Conservation (phyloP, 2,888 invertebrate species). For the Zhengitettix transpicula region DNA sequence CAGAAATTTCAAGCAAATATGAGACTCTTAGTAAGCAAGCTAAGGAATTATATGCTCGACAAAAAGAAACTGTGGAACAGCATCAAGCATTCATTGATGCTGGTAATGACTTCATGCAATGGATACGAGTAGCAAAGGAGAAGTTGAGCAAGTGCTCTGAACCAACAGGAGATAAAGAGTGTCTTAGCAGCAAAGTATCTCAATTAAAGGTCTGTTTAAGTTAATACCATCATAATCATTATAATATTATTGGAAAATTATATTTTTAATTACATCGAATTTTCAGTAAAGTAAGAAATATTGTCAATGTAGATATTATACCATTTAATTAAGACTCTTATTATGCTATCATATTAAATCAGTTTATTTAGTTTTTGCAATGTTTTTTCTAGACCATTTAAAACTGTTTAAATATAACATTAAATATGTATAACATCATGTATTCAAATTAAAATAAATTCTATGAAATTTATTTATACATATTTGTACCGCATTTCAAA, state of each 20-base stretch:
- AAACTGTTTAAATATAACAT: too few species aligned
- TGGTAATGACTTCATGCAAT: constrained; percentile 79
- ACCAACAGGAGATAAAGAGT: constrained; percentile 82
- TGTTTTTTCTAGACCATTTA: too few species aligned
- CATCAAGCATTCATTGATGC: constrained; percentile 85
- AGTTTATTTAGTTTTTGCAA: too few species aligned
- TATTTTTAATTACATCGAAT: neutral
- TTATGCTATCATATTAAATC: too few species aligned
- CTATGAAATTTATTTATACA: too few species aligned
- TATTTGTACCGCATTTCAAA: too few species aligned
- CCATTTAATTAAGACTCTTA: too few species aligned
- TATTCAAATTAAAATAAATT: too few species aligned
- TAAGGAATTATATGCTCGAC: constrained; percentile 72
- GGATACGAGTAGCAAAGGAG: constrained; percentile 85
- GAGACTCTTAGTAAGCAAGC: constrained; percentile 80
- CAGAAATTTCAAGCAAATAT: constrained; percentile 82
- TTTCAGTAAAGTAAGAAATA: neutral
- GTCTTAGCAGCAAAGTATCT: constrained; percentile 67
- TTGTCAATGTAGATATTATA: too few species aligned
- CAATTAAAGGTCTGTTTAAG: constrained; percentile 41
- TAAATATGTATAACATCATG: too few species aligned
- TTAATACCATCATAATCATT: neutral
- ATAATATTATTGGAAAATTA: neutral
- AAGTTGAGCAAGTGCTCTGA: constrained; percentile 80
- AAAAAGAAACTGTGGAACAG: constrained; percentile 76